These are phyloP conservation scores for Chloropsis cyanopogon DNA, from an alignment of 2,113 vertebrate genomes.

Conservation along the genomic window DNA sequence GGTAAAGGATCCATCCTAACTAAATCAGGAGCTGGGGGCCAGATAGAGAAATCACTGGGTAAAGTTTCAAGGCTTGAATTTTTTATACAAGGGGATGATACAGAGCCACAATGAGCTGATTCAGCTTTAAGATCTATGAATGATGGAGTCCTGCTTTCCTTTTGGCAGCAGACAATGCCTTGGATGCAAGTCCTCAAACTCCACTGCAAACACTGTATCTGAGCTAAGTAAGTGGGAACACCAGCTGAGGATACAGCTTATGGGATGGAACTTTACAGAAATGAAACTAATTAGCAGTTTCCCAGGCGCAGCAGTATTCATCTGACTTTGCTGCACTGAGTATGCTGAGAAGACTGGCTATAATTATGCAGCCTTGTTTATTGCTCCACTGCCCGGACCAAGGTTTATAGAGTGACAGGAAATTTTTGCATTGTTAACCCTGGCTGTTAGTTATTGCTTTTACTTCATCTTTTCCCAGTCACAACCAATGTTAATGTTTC, in stretches of 20 bases:
- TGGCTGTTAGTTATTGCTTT: neutral
- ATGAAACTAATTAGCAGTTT: neutral
- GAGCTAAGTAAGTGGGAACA: neutral
- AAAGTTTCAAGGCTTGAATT: neutral
- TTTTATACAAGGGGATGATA: neutral
- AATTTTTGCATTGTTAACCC: neutral
- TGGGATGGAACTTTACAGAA: slow-evolving; percentile 11
- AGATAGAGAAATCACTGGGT: neutral
- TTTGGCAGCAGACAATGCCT: neutral
- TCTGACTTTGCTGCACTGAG: neutral
- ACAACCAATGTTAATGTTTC: neutral
- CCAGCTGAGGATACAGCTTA: neutral
- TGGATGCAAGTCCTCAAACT: neutral
- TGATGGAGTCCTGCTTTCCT: neutral
- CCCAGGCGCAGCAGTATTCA: neutral
- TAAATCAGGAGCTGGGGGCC: neutral
- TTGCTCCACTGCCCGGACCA: neutral
- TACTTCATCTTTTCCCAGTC: neutral
- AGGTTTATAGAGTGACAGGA: neutral
- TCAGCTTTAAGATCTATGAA: neutral
- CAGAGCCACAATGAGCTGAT: neutral
- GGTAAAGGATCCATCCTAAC: neutral
- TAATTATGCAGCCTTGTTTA: neutral
- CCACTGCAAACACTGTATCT: neutral
- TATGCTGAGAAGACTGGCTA: neutral